Conservation (phyloP, 2,797 vertebrate genomes). For the Borostomias antarcticus region DNA sequence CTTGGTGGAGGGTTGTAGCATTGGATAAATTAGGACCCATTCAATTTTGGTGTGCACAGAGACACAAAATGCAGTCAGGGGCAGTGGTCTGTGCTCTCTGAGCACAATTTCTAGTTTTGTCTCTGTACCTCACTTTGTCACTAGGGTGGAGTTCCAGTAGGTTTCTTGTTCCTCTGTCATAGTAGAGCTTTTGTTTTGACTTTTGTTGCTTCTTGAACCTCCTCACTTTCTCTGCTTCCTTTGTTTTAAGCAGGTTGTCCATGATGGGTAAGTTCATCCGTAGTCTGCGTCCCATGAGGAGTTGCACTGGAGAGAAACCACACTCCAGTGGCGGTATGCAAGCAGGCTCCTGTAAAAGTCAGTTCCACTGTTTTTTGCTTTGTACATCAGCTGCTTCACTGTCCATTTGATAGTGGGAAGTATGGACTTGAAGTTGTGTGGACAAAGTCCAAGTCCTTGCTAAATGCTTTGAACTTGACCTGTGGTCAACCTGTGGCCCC, state of each 20-base stretch:
- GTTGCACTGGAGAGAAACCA: constrained; percentile 22
- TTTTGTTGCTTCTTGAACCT: constrained; percentile 23
- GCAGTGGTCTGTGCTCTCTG: too few species aligned
- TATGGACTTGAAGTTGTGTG: constrained; percentile 22
- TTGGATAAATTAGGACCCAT: too few species aligned
- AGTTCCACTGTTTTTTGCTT: constrained; percentile 8
- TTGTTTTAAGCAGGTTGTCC: constrained; percentile 24
- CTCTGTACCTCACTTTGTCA: background rate
- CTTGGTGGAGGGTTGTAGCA: too few species aligned
- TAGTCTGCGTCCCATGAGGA: constrained; percentile 28
- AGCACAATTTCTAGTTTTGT: too few species aligned
- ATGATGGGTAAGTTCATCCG: constrained; percentile 24
- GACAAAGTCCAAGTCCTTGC: background rate
- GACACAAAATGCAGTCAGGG: too few species aligned
- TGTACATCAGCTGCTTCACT: constrained; percentile 19
- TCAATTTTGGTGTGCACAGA: too few species aligned
- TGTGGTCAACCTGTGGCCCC: background rate
- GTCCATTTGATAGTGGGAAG: constrained; percentile 21
- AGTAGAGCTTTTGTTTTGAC: constrained; percentile 23
- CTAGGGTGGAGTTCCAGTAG: constrained; percentile 1
- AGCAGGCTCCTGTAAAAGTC: constrained; percentile 33
- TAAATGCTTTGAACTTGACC: background rate
- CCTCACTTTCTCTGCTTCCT: background rate
- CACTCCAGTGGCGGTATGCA: constrained; percentile 29
- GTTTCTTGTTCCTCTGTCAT: background rate